These are phyloP conservation scores for Leuciscus idus DNA, from an alignment of 2,113 vertebrate genomes.

Conservation along the genomic window DNA sequence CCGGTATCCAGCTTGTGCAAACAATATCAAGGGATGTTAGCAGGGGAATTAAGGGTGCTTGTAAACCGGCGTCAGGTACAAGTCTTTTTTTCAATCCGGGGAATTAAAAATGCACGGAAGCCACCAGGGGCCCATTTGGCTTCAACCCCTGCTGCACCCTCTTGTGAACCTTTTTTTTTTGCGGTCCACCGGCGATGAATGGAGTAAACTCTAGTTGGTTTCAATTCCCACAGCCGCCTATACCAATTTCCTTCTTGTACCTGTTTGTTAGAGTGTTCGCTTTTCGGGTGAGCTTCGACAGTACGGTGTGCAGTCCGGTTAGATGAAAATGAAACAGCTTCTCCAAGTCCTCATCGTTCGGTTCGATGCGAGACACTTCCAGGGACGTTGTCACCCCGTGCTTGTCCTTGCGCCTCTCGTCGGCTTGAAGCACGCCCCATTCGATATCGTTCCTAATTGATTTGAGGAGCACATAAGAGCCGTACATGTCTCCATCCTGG, in stretches of 20 bases:
- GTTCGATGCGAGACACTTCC: constrained; percentile 70
- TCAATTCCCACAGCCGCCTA: constrained; percentile 84
- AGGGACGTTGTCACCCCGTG: constrained; percentile 59
- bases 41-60: constrained; percentile 5
- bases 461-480: constrained; percentile 89
- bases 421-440: constrained; percentile 86
- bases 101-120: background rate
- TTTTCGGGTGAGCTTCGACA: constrained; percentile 88
- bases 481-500: constrained; percentile 88
- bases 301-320: constrained; percentile 85
- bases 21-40: constrained; percentile 35
- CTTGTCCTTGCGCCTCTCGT: constrained; percentile 80
- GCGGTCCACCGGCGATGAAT: background rate
- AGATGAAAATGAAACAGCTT: constrained; percentile 90
- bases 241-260: constrained; percentile 93
- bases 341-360: constrained; percentile 86
- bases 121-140: constrained; percentile 26
- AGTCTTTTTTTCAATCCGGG: constrained; percentile 25
- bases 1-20: constrained; percentile 37
- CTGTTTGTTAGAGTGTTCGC: constrained; percentile 90
- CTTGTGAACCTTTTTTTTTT: constrained; percentile 4
- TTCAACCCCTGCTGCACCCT: constrained; percentile 23
- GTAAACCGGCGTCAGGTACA: constrained; percentile 32
- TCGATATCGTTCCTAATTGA: constrained; percentile 93
- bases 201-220: background rate